Conservation (phyloP, 2,888 invertebrate species). For the Campoplex capitator region DNA sequence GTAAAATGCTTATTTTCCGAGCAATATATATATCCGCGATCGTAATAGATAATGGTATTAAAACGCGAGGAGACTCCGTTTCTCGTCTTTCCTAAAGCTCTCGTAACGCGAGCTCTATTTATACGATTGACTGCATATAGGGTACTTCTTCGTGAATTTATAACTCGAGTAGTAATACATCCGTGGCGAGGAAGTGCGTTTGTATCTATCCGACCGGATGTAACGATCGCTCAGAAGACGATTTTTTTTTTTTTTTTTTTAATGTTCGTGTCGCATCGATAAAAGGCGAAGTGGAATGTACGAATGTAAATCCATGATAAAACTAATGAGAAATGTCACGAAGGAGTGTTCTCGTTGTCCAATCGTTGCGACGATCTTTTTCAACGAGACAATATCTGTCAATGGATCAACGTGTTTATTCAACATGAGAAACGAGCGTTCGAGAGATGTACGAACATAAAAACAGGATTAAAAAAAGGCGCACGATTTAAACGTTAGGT, state of each 20-base stretch:
- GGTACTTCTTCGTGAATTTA: slow-evolving; percentile 25
- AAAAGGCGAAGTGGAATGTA: not conserved
- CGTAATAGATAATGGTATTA: slow-evolving; percentile 17
- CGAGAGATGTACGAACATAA: not conserved
- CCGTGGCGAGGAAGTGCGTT: not conserved
- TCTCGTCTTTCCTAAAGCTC: slow-evolving; percentile 14
- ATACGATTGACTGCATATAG: slow-evolving; percentile 53
- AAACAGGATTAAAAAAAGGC: not conserved
- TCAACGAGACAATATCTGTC: not conserved
- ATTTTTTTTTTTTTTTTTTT: slow-evolving; percentile 9
- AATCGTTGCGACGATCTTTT: not conserved
- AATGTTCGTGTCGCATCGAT: slow-evolving; percentile 43
- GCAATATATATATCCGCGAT: slow-evolving; percentile 14
- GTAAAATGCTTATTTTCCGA: slow-evolving; percentile 7
- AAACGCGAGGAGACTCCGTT: slow-evolving; percentile 27
- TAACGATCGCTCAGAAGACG: slow-evolving; percentile 49
- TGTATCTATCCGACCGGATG: slow-evolving; percentile 16
- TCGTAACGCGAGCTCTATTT: slow-evolving; percentile 46
- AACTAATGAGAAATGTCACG: slow-evolving; percentile 3
- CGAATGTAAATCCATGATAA: not conserved
- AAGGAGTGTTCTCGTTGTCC: not conserved
- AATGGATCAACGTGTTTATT: not conserved
- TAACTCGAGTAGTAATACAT: slow-evolving; percentile 35
- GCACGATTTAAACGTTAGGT: not conserved
- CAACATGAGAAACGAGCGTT: not conserved